Percentiles rank a stretch among this genome's conserved stretches.
Evolutionary conservation across 2,797 vertebrate genomes (phyloP).

Genomic region (Eulemur albifrons): DNA sequence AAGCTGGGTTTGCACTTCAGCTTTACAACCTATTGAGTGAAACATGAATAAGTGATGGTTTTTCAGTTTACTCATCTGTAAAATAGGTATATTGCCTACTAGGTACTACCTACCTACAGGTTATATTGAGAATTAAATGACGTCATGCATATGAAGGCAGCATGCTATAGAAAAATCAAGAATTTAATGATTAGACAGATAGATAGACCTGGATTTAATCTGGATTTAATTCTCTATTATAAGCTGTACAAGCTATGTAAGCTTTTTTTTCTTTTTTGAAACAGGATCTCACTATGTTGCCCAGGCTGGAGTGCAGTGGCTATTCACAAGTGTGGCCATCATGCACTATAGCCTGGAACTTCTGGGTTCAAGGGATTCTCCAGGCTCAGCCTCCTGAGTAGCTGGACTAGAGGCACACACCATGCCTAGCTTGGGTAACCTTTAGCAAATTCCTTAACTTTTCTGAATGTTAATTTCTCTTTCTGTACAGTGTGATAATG

Average conservation of each 20-base stretch:
- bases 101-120: not conserved
- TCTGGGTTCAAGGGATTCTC: no score
- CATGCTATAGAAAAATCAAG: not conserved
- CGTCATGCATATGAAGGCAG: not conserved
- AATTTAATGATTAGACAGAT: not conserved
- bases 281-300: not conserved
- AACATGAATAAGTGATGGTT: not conserved
- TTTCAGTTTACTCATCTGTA: not conserved
- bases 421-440: not conserved
- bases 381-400: not conserved
- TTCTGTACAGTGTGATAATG: not conserved
- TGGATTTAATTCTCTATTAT: not conserved
- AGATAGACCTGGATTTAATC: not conserved
- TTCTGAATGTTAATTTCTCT: not conserved
- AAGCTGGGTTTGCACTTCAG: not conserved
- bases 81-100: not conserved
- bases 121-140: not conserved
- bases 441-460: not conserved
- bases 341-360: not conserved
- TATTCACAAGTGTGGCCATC: not conserved
- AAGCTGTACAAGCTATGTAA: not conserved
- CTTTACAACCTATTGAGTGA: rapidly evolving
- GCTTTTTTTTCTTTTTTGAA: not conserved
- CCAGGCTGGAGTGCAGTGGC: not conserved
- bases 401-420: not conserved